Evolutionary conservation across 2,113 vertebrate genomes (phyloP).

Genomic region (Castor canadensis): DNA sequence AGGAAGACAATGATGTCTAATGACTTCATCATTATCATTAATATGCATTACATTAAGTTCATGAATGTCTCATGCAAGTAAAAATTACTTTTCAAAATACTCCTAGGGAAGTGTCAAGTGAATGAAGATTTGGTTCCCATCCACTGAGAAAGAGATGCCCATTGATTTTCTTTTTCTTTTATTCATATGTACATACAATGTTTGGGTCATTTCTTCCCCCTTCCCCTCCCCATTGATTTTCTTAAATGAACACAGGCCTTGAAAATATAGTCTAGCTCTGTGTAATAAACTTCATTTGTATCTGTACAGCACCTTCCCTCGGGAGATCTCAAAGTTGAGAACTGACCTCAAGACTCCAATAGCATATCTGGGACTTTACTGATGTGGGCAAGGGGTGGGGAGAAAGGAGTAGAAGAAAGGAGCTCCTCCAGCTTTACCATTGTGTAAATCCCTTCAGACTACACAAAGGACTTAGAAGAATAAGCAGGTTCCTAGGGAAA

Average conservation of each 20-base stretch:
- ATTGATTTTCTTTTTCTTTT: no score
- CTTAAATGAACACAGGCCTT: not conserved
- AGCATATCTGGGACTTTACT: not conserved
- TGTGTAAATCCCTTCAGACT: not conserved
- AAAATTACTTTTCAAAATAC: not conserved
- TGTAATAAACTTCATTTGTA: not conserved
- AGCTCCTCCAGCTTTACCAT: not conserved
- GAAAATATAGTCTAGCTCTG: not conserved
- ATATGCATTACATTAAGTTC: not conserved
- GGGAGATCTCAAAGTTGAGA: not conserved
- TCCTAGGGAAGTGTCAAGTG: not conserved
- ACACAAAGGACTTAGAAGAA: not conserved
- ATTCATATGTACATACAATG: no score
- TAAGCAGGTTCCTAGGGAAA: conserved; percentile 9
- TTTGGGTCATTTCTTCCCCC: no score
- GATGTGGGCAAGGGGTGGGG: not conserved
- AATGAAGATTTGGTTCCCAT: not conserved
- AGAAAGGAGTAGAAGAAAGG: not conserved
- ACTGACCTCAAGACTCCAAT: not conserved
- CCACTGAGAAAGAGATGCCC: not conserved
- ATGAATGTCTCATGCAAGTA: not conserved
- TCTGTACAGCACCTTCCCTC: not conserved
- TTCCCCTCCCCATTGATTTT: not conserved
- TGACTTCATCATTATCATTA: not conserved
- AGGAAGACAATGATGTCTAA: not conserved